Base-by-base conservation (phyloP, 2,797 vertebrate species). In the Trematomus bernacchii region DNA sequence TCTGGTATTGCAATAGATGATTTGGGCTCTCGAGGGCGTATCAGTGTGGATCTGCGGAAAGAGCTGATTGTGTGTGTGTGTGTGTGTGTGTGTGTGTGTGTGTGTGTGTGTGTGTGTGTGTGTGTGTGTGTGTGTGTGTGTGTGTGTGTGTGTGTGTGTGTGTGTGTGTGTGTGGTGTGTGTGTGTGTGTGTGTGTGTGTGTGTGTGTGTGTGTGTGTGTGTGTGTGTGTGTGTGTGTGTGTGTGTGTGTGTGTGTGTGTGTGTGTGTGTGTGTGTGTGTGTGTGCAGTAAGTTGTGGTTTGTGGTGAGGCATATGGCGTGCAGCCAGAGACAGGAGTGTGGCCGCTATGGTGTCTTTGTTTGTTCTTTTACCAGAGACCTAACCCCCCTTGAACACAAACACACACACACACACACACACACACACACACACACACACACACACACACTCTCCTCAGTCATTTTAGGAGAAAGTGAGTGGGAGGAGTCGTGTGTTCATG, bases 291-390 rank as follows among this genome's bases (percentile, higher is more conserved):
- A 76, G 73, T 85, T 92, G 91, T 84, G 92, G 90, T 92, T 89
- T 92, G 90, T 84, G 91, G 91, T 75, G 76, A 89, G 79, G 85
- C 63, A 6, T 48, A 54, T 93, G 92, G 93, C 93, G 84, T 91
- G 86, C 86, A 83, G 92, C 92, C 92, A 94, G 87, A 84, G 81
- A 71, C 74, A 68, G 88, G 90, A 93, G 91, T 85, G 93, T 90
- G 90, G 86, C 89, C 42, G 19, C 89, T 92, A 87, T 87, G 82
- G 92, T 89, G 93, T 91, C 92, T 93, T 93, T 94, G 92, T 94
- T 95, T 95, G 92, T 94, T 93, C 92, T 92, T 80, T 88, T 80
- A 21, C 61, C 73, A 70, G 48, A 58, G 80, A 77, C 66, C 62
- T 54, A 76, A 30, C 59, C 66, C 58, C 60, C 44, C 44, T 21